These are phyloP conservation scores for Tridacna crocea DNA, from an alignment of 2,888 invertebrate genomes.

Conservation along the genomic window DNA sequence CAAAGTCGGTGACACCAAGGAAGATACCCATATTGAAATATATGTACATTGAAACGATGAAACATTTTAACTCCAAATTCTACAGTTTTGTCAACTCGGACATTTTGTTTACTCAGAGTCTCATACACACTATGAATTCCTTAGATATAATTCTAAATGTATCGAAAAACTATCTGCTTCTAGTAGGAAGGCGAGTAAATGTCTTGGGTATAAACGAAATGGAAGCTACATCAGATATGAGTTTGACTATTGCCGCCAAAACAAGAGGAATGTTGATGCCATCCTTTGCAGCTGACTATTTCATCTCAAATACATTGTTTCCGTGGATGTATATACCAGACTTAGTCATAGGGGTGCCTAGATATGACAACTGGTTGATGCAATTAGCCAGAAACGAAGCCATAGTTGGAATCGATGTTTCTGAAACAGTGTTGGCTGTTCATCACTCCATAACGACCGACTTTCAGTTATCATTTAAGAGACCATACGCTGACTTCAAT, in stretches of 20 bases:
- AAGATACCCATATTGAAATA: slow-evolving; percentile 65
- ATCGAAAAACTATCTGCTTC: slow-evolving; percentile 6
- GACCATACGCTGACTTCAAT: background rate
- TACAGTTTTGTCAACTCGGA: slow-evolving; percentile 71
- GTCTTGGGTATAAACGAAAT: slow-evolving; percentile 50
- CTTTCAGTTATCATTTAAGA: background rate
- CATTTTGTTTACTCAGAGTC: slow-evolving; percentile 64
- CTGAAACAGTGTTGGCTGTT: slow-evolving; percentile 32
- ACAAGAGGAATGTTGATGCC: slow-evolving; percentile 33
- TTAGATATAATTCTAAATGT: background rate
- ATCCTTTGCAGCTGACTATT: slow-evolving; percentile 39
- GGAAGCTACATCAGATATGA: slow-evolving; percentile 42
- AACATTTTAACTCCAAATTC: slow-evolving; percentile 54
- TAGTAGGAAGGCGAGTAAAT: slow-evolving; percentile 46
- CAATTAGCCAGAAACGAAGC: slow-evolving; percentile 18
- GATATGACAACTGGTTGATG: slow-evolving; percentile 44
- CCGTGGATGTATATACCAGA: slow-evolving; percentile 43
- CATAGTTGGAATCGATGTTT: slow-evolving; percentile 30
- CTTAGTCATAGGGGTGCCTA: slow-evolving; percentile 20
- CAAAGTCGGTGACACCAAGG: slow-evolving; percentile 21
- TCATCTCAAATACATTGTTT: slow-evolving; percentile 36
- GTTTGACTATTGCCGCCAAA: slow-evolving; percentile 34
- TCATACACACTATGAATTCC: slow-evolving; percentile 41
- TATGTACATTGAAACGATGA: slow-evolving; percentile 64
- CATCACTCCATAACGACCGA: slow-evolving; percentile 25